Evolutionary conservation across 2,797 vertebrate species (phyloP).

Genomic region (Pantherophis alleghaniensis): DNA sequence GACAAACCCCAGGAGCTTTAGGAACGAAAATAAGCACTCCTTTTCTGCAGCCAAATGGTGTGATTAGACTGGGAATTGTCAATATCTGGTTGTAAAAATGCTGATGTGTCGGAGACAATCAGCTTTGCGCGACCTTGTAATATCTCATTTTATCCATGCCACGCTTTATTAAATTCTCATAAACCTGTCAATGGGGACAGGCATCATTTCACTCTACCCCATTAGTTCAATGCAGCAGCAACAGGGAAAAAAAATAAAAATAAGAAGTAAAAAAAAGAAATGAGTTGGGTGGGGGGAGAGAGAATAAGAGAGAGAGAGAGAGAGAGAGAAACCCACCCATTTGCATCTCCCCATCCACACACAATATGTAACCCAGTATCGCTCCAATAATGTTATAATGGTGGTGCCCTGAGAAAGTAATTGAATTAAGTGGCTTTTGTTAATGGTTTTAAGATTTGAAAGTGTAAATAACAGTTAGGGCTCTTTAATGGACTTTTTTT

Average conservation of each 20-base stretch:
- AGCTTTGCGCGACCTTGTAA: constrained; percentile 69
- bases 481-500: constrained; percentile 68
- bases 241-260: constrained; percentile 29
- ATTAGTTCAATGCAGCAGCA: constrained; percentile 81
- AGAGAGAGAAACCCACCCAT: background rate
- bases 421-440: constrained; percentile 83
- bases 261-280: background rate
- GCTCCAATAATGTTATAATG: constrained; percentile 57
- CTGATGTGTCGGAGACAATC: constrained; percentile 71
- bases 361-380: constrained; percentile 18
- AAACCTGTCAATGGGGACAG: constrained; percentile 83
- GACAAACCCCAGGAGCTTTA: fast-evolving
- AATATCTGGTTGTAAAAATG: constrained; percentile 60
- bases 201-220: constrained; percentile 82
- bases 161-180: constrained; percentile 88
- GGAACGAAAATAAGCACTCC: background rate
- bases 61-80: constrained; percentile 37
- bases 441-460: constrained; percentile 81
- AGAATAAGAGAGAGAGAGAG: constrained; percentile 26
- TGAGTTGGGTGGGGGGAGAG: background rate
- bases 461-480: constrained; percentile 80
- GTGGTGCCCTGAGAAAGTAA: constrained; percentile 68
- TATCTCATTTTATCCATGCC: constrained; percentile 82
- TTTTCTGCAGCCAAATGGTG: constrained; percentile 4
- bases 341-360: background rate